A percentile compares a stretch with the other conserved stretches of the same genome.
Evolutionary conservation across 2,888 invertebrate species (phyloP).

Genomic region (Drosophila mimetica): DNA sequence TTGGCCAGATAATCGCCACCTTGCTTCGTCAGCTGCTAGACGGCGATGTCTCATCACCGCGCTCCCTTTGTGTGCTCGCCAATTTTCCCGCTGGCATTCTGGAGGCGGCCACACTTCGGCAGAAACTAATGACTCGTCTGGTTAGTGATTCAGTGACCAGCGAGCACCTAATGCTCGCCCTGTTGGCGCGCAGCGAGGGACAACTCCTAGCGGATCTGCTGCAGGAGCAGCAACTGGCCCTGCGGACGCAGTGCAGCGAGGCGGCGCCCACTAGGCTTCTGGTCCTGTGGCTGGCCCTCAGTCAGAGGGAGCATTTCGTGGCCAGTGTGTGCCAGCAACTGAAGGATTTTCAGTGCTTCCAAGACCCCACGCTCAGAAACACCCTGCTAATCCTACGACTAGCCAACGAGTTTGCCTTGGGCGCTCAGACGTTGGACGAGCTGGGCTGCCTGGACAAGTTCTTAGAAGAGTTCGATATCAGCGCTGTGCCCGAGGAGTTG

Average conservation of each 20-base stretch:
- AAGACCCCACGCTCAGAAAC: slow-evolving; percentile 71
- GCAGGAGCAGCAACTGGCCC: slow-evolving; percentile 41
- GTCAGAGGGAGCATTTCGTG: slow-evolving; percentile 76
- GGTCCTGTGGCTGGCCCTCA: slow-evolving; percentile 68
- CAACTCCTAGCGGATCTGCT: slow-evolving; percentile 61
- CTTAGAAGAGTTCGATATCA: slow-evolving; percentile 63
- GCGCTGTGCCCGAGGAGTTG: slow-evolving; percentile 56
- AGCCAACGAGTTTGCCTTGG: slow-evolving; percentile 76
- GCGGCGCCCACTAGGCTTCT: slow-evolving; percentile 66
- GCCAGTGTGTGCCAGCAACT: slow-evolving; percentile 66
- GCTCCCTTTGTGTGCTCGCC: slow-evolving; percentile 67
- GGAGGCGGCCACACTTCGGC: slow-evolving; percentile 50
- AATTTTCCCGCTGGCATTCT: slow-evolving; percentile 70
- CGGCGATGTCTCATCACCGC: slow-evolving; percentile 34
- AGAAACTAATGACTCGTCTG: slow-evolving; percentile 52
- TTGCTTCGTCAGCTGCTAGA: slow-evolving; percentile 55
- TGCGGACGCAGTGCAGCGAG: slow-evolving; percentile 46
- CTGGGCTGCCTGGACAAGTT: slow-evolving; percentile 70
- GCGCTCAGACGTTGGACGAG: slow-evolving; percentile 67
- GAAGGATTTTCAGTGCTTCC: slow-evolving; percentile 61
- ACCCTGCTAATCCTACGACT: slow-evolving; percentile 78
- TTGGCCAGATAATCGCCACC: slow-evolving; percentile 49
- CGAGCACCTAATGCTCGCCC: slow-evolving; percentile 63
- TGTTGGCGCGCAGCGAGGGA: slow-evolving; percentile 66
- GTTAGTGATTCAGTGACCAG: slow-evolving; percentile 38